Conservation (phyloP, 2,113 vertebrate species). For the Carollia perspicillata region DNA sequence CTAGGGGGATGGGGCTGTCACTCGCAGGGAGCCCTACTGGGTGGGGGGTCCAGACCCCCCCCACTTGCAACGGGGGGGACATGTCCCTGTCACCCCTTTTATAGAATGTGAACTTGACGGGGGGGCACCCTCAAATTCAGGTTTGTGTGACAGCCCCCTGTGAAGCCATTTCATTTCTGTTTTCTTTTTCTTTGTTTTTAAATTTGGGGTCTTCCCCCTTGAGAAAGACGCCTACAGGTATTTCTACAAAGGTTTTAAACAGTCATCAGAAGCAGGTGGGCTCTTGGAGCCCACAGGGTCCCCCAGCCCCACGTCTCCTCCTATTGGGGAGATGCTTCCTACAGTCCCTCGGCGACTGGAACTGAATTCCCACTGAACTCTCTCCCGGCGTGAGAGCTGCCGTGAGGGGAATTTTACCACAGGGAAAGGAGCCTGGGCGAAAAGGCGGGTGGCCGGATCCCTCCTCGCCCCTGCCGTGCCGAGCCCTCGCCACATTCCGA, state of each 20-base stretch:
- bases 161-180: not conserved
- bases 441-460: not conserved
- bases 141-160: not conserved
- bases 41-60: no score
- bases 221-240: not conserved
- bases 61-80: not conserved
- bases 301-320: not conserved
- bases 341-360: not conserved
- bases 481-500: not conserved
- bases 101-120: not conserved
- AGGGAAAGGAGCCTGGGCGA: not conserved
- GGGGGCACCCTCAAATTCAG: not conserved
- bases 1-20: no score
- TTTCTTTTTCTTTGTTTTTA: not conserved
- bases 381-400: not conserved
- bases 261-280: not conserved
- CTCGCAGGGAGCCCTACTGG: no score
- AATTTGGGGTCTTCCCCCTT: not conserved
- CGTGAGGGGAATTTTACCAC: not conserved
- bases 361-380: not conserved
- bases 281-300: not conserved
- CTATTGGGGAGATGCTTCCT: not conserved
- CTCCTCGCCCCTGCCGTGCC: rapidly evolving
- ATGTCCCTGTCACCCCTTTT: not conserved
- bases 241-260: not conserved